Evolutionary conservation across 2,113 vertebrate species (phyloP).

Genomic region (Anoura caudifer): DNA sequence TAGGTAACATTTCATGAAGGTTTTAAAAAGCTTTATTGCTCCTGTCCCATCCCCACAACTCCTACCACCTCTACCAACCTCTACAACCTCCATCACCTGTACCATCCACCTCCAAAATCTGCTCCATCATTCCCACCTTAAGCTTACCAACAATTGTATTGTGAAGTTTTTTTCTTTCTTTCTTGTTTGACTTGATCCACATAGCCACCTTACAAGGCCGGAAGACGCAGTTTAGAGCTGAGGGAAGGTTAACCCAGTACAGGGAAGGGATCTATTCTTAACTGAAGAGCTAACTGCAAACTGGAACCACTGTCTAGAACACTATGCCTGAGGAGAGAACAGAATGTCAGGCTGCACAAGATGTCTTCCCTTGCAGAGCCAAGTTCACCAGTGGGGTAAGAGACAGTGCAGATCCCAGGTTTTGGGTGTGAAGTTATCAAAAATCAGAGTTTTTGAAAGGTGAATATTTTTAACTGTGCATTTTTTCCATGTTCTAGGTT

Average conservation of each 20-base stretch:
- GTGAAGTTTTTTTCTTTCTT: not conserved
- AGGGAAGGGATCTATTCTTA: not conserved
- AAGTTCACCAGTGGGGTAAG: fast-evolving
- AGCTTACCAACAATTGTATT: not conserved
- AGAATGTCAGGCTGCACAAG: not conserved
- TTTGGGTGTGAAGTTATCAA: not conserved
- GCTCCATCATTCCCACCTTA: not conserved
- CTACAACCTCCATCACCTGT: not conserved
- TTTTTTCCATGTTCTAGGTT: not conserved
- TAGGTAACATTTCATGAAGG: not conserved
- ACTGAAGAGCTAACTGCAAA: not conserved
- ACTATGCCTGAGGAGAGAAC: not conserved
- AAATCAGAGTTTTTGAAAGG: not conserved
- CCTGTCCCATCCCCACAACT: not conserved
- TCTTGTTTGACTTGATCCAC: not conserved
- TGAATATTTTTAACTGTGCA: not conserved
- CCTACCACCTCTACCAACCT: not conserved
- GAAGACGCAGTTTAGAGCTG: not conserved
- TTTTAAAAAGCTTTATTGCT: not conserved
- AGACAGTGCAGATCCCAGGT: not conserved
- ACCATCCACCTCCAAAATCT: not conserved
- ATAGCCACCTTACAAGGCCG: not conserved
- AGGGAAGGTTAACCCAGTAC: not conserved
- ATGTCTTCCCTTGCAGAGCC: not conserved
- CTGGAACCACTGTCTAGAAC: not conserved